A percentile compares a stretch with the other conserved stretches of the same genome.
Evolutionary conservation across 1,140 invertebrate species (phyloP).

Genomic region (Grapholita molesta): DNA sequence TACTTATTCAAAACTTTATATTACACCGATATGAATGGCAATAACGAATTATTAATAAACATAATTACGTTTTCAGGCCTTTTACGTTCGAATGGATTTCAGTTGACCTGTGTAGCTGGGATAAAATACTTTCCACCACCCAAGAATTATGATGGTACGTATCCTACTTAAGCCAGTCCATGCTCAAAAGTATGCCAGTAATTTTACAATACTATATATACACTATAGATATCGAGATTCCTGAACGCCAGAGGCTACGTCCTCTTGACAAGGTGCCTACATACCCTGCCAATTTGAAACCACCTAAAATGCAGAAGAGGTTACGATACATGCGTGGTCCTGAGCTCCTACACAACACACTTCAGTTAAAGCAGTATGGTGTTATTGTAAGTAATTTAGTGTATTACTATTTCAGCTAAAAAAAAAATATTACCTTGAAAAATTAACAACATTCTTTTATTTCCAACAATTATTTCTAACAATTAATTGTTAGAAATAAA

Average conservation of each 20-base stretch:
- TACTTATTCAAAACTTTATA: not conserved
- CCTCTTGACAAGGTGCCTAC: conserved; percentile 85
- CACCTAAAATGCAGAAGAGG: conserved; percentile 91
- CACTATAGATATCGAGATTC: conserved; percentile 84
- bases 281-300: conserved; percentile 81
- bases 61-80: conserved; percentile 42
- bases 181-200: not conserved
- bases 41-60: not conserved
- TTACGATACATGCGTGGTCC: conserved; percentile 92
- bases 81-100: conserved; percentile 47
- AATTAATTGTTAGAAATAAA: too few species aligned
- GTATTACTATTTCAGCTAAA: too few species aligned
- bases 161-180: conserved; percentile 20
- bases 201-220: not conserved
- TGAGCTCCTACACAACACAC: conserved; percentile 89
- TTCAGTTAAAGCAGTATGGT: conserved; percentile 94
- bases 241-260: conserved; percentile 84
- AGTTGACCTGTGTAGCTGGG: conserved; percentile 64
- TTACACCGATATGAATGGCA: too few species aligned
- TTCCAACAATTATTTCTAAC: too few species aligned
- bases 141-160: conserved; percentile 80
- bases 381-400: conserved; percentile 84
- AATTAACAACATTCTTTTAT: too few species aligned
- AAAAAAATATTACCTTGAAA: too few species aligned
- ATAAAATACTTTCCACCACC: conserved; percentile 82